A percentile compares a stretch with the other conserved stretches of the same genome.
These are phyloP conservation scores for Sphecodes monilicornis DNA, from an alignment of 2,888 invertebrate species.

Conservation along the genomic window DNA sequence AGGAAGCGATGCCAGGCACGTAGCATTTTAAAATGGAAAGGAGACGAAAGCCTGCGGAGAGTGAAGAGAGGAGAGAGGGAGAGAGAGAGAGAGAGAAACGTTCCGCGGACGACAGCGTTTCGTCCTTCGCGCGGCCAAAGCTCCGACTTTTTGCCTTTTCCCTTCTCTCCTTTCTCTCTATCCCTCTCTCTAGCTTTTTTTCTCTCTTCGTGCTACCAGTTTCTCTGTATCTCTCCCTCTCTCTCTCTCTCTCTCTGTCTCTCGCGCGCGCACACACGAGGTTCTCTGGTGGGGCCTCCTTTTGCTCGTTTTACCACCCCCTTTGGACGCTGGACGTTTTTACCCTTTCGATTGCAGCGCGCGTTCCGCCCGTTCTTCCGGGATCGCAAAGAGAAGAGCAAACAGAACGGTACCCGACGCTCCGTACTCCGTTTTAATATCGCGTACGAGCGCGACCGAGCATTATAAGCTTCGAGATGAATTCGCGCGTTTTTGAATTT, in stretches of 20 bases:
- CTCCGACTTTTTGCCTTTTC: conserved; percentile 47
- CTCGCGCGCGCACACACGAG: no score
- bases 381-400: conserved; percentile 41
- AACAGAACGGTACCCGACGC: conserved; percentile 35
- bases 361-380: conserved; percentile 31
- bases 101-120: conserved; percentile 65
- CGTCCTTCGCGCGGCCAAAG: conserved; percentile 65
- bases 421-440: conserved; percentile 52
- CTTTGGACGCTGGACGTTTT: conserved; percentile 21
- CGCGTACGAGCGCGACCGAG: conserved; percentile 1
- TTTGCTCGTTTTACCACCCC: conserved; percentile 22
- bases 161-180: not conserved
- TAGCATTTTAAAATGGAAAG: conserved; percentile 79
- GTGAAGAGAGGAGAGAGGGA: not conserved
- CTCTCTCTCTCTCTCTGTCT: not conserved
- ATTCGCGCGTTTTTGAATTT: conserved; percentile 5
- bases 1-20: conserved; percentile 76
- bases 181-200: not conserved
- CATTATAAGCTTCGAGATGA: conserved; percentile 32
- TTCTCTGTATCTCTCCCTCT: not conserved
- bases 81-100: conserved; percentile 16
- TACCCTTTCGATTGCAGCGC: conserved; percentile 35
- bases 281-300: conserved; percentile 6
- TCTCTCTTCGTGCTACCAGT: not conserved
- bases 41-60: conserved; percentile 42